These are phyloP conservation scores for Tetraneura akinire DNA, from an alignment of 1,140 invertebrate genomes.

Conservation along the genomic window DNA sequence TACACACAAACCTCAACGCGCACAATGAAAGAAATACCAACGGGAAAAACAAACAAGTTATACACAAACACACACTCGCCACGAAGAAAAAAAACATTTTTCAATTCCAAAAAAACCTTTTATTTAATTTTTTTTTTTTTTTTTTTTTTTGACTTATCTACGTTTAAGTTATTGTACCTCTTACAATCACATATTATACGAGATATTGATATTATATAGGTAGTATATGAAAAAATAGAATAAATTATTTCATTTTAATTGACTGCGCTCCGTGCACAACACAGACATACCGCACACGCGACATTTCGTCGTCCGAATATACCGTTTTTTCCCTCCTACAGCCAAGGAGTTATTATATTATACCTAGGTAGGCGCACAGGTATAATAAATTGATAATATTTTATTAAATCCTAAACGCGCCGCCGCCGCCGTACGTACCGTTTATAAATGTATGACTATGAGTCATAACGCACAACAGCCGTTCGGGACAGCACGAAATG, in stretches of 20 bases:
- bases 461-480: constrained; percentile 12
- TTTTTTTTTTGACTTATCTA: too few relatives aligned
- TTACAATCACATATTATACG: too few relatives aligned
- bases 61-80: background rate
- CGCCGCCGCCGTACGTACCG: constrained; percentile 10
- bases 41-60: constrained; percentile 36
- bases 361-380: too few relatives aligned
- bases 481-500: background rate
- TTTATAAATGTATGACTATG: too few relatives aligned
- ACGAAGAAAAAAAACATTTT: background rate
- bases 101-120: background rate
- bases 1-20: background rate
- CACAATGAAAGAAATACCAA: constrained; percentile 19
- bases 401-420: constrained; percentile 6
- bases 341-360: too few relatives aligned
- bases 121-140: too few relatives aligned
- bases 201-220: too few relatives aligned
- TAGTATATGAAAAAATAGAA: too few relatives aligned
- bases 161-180: too few relatives aligned
- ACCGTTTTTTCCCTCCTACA: constrained; percentile 25
- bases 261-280: background rate
- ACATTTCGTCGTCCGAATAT: background rate
- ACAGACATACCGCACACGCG: background rate
- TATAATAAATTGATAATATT: background rate
- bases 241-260: background rate